Percentiles rank a stretch among this genome's conserved stretches.
These are phyloP conservation scores for Ariolimax columbianus DNA, from an alignment of 2,888 invertebrate genomes.

Conservation along the genomic window DNA sequence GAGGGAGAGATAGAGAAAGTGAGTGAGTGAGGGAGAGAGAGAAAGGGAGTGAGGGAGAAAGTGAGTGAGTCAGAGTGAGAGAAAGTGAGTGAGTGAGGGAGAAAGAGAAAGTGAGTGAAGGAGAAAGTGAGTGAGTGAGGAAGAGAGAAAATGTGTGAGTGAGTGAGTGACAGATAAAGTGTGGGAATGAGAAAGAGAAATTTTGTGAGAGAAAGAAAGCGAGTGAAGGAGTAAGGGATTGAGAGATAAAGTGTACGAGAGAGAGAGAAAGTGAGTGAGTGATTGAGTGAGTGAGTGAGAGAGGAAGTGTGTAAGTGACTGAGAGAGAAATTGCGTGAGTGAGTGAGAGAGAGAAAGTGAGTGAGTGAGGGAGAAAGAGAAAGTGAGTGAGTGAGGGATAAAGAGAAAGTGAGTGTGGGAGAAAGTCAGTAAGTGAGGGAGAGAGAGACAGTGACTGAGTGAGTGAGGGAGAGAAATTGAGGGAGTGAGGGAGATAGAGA, in stretches of 20 bases:
- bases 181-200: background rate
- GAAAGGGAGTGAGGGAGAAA: constrained; percentile 22
- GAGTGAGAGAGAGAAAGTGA: background rate
- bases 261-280: background rate
- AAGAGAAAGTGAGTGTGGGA: background rate
- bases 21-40: constrained; percentile 20
- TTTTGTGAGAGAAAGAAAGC: background rate
- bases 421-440: no score
- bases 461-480: no score
- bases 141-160: background rate
- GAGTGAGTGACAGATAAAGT: background rate
- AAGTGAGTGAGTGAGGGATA: background rate
- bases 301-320: background rate
- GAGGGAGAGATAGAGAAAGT: background rate
- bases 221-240: background rate
- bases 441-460: no score
- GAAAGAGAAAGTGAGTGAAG: background rate
- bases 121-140: background rate
- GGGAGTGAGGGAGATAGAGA: no score
- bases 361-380: no score
- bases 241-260: background rate
- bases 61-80: background rate
- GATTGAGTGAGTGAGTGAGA: background rate
- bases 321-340: background rate
- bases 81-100: background rate